Conservation (phyloP, 1,140 invertebrate genomes). For the Anastrepha obliqua region DNA sequence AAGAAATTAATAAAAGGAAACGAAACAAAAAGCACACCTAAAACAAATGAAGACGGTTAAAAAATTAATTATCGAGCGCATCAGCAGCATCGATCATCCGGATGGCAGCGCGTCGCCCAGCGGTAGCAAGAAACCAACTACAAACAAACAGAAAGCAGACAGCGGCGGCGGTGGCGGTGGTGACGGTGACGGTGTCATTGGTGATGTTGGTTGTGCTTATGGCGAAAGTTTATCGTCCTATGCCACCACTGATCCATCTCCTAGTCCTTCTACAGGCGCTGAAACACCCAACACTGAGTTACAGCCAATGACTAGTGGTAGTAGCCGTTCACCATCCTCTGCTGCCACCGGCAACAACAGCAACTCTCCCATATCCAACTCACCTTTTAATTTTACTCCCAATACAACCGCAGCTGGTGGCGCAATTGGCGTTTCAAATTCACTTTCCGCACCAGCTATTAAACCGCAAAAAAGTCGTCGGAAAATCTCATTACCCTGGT, state of each 20-base stretch:
- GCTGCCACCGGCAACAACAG: slow-evolving; percentile 54
- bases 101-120: slow-evolving; percentile 12
- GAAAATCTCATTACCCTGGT: slow-evolving; percentile 93
- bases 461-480: slow-evolving; percentile 82
- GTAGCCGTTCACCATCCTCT: slow-evolving; percentile 60
- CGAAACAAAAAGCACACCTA: background rate
- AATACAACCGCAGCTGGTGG: slow-evolving; percentile 64
- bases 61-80: slow-evolving; percentile 71
- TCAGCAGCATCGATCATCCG: slow-evolving; percentile 68
- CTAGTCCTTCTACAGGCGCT: slow-evolving; percentile 66
- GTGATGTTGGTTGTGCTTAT: slow-evolving; percentile 21
- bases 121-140: slow-evolving; percentile 56
- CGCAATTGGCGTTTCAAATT: slow-evolving; percentile 47
- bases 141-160: slow-evolving; percentile 13
- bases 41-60: slow-evolving; percentile 71
- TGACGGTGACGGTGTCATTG: slow-evolving; percentile 28
- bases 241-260: slow-evolving; percentile 67
- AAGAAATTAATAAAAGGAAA: slow-evolving; percentile 8
- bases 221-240: background rate
- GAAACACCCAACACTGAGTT: slow-evolving; percentile 25
- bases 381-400: slow-evolving; percentile 68
- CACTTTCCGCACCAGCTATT: slow-evolving; percentile 57
- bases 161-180: slow-evolving; percentile 42
- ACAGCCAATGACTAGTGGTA: background rate
- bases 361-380: slow-evolving; percentile 60